Percentiles rank a stretch among this genome's conserved stretches.
Evolutionary conservation across 2,888 invertebrate species (phyloP).

Genomic region (Trichopria drosophilae): DNA sequence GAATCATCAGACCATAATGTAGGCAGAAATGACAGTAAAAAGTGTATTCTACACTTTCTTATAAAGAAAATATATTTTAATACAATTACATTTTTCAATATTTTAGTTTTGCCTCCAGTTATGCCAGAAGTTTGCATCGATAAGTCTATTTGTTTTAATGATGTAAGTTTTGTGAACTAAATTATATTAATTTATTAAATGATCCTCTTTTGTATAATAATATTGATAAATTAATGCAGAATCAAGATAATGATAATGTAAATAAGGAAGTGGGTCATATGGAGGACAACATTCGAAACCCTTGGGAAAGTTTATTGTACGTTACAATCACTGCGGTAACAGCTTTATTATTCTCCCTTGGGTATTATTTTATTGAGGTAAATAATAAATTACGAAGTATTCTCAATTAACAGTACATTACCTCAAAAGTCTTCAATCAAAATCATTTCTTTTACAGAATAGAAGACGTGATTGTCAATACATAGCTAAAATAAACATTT

Average conservation of each 20-base stretch:
- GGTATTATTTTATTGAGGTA: slow-evolving; percentile 77
- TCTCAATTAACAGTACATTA: neutral
- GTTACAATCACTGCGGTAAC: slow-evolving; percentile 71
- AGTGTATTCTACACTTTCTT: no score
- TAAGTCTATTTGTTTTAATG: slow-evolving; percentile 17
- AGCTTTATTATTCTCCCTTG: slow-evolving; percentile 72
- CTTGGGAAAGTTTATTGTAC: slow-evolving; percentile 61
- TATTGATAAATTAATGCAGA: slow-evolving; percentile 9
- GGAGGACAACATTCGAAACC: slow-evolving; percentile 37
- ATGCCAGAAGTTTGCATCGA: slow-evolving; percentile 27
- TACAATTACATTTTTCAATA: slow-evolving; percentile 4
- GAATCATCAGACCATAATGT: no score
- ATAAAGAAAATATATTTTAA: neutral
- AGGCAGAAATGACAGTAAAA: no score
- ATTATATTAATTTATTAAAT: neutral
- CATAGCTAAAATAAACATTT: slow-evolving; percentile 68
- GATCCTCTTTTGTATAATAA: neutral
- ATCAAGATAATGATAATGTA: slow-evolving; percentile 32
- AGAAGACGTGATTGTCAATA: slow-evolving; percentile 71
- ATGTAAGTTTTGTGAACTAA: slow-evolving; percentile 16
- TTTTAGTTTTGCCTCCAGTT: slow-evolving; percentile 25
- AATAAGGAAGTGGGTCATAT: slow-evolving; percentile 35
- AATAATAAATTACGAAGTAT: no score
- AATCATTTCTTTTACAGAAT: slow-evolving; percentile 59
- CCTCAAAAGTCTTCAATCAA: no score